These are phyloP conservation scores for Leistus spinibarbis DNA, from an alignment of 2,888 invertebrate species.

Conservation along the genomic window DNA sequence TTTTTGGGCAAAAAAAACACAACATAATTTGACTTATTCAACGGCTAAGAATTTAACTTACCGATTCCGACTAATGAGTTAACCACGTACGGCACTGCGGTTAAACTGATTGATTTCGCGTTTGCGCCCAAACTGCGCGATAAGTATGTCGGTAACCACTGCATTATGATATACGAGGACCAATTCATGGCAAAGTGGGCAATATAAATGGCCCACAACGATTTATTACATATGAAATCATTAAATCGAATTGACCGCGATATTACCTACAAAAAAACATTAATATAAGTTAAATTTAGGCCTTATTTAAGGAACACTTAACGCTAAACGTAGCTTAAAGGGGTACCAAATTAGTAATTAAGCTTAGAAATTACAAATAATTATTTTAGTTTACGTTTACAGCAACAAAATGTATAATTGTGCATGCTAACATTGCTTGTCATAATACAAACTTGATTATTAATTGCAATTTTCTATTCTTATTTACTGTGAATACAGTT, in stretches of 20 bases:
- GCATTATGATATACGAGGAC: constrained; percentile 81
- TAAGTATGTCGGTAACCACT: constrained; percentile 78
- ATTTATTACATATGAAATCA: constrained; percentile 70
- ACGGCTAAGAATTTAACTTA: constrained; percentile 50
- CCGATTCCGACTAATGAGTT: constrained; percentile 74
- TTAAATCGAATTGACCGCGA: constrained; percentile 65
- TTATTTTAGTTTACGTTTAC: too few species aligned
- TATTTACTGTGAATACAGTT: too few species aligned
- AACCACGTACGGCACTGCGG: constrained; percentile 75
- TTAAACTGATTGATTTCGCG: constrained; percentile 71
- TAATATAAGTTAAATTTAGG: neutral
- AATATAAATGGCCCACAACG: constrained; percentile 74
- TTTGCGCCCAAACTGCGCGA: constrained; percentile 68
- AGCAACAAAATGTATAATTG: too few species aligned
- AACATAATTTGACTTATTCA: neutral
- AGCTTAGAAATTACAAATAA: too few species aligned
- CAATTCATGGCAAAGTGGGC: constrained; percentile 83
- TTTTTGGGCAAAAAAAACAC: neutral
- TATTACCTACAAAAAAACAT: constrained; percentile 34
- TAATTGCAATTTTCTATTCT: too few species aligned
- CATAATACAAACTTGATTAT: too few species aligned
- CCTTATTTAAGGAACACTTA: too few species aligned
- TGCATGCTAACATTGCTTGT: too few species aligned
- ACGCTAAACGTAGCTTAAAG: neutral
- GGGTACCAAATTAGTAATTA: neutral